Percentiles rank a stretch among this genome's conserved stretches.
phyloP scores from a whole-genome alignment of 2,113 vertebrate species.

The Hippocampus comes region DNA sequence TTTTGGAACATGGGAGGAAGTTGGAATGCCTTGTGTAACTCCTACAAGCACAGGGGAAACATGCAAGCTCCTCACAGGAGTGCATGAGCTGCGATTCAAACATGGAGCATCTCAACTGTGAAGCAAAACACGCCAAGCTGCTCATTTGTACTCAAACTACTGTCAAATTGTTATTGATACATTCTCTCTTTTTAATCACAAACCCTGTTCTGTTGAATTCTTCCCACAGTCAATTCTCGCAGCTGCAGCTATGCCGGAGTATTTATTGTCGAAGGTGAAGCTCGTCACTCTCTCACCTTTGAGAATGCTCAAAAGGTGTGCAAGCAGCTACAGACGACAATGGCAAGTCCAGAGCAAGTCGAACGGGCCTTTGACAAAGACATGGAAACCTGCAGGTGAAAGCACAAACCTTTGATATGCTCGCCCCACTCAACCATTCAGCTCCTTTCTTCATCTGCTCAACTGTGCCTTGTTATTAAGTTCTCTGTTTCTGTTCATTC shows the following conservation, averaged over 20 bases:
- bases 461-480: background rate
- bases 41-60: too few species aligned
- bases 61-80: background rate
- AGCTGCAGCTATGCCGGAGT: constrained; percentile 80
- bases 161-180: background rate
- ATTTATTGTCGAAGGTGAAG: constrained; percentile 80
- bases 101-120: background rate
- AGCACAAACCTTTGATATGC: background rate
- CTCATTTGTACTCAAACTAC: background rate
- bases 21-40: too few species aligned
- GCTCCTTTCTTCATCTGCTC: background rate
- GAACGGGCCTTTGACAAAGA: constrained; percentile 37
- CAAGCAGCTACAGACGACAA: constrained; percentile 59
- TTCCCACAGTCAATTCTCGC: constrained; percentile 65
- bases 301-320: constrained; percentile 72
- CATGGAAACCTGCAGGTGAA: constrained; percentile 90
- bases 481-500: background rate
- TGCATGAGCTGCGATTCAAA: background rate
- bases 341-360: constrained; percentile 76
- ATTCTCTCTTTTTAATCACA: background rate
- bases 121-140: background rate
- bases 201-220: background rate
- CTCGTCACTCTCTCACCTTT: constrained; percentile 76
- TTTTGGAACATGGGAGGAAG: too few species aligned
- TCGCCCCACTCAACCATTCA: background rate